Evolutionary conservation across 1,140 invertebrate genomes (phyloP).

Genomic region (Adoxophyes honmai): DNA sequence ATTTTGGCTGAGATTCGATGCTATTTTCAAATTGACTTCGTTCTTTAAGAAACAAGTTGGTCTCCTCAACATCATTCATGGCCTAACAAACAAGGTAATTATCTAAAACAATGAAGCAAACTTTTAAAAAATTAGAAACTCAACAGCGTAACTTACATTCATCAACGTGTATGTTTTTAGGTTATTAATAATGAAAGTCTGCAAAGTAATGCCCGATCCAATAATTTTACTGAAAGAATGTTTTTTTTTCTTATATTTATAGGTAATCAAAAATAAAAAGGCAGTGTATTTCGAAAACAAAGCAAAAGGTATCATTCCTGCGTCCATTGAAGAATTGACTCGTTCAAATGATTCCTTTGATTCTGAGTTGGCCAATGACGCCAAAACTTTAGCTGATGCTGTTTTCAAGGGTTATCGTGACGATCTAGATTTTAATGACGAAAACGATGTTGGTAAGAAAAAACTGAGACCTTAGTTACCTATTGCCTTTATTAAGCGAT

Average conservation of each 20-base stretch:
- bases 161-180: too few species aligned
- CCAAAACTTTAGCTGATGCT: constrained; percentile 56
- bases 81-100: constrained; percentile 78
- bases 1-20: constrained; percentile 77
- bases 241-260: constrained; percentile 17
- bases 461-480: too few species aligned
- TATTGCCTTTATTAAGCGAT: too few species aligned
- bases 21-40: constrained; percentile 79
- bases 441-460: constrained; percentile 81
- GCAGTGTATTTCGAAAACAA: constrained; percentile 72
- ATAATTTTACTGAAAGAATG: too few species aligned
- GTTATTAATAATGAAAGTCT: too few species aligned
- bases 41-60: constrained; percentile 79
- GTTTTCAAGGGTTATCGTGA: constrained; percentile 79
- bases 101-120: not conserved
- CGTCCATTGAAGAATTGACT: constrained; percentile 43
- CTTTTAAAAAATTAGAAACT: too few species aligned
- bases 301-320: constrained; percentile 67
- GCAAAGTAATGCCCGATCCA: too few species aligned
- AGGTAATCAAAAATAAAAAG: constrained; percentile 80
- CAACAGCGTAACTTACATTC: too few species aligned
- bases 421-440: constrained; percentile 85
- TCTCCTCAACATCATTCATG: constrained; percentile 81
- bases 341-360: constrained; percentile 25
- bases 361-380: constrained; percentile 38